Evolutionary conservation across 1,140 invertebrate species (phyloP).

Genomic region (Lithobius niger): DNA sequence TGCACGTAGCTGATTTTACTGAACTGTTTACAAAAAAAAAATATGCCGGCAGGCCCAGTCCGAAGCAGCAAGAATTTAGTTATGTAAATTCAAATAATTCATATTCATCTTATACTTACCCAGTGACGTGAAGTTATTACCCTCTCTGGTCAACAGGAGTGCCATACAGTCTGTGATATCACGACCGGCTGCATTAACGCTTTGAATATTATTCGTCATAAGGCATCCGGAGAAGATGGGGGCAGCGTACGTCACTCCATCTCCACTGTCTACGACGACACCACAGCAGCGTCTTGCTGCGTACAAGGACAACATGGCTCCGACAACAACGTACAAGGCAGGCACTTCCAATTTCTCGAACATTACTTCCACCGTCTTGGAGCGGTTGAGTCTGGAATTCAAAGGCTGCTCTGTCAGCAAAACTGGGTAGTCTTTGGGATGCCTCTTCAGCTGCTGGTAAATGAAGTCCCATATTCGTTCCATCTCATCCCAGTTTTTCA

Average conservation of each 20-base stretch:
- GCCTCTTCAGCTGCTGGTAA: constrained; percentile 45
- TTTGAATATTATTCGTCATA: constrained; percentile 41
- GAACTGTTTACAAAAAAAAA: too few relatives aligned
- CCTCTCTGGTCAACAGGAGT: too few relatives aligned
- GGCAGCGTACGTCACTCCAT: constrained; percentile 43
- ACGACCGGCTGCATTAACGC: constrained; percentile 43
- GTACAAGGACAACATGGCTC: constrained; percentile 39
- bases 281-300: constrained; percentile 41
- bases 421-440: constrained; percentile 42
- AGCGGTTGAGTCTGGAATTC: constrained; percentile 36
- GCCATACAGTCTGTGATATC: constrained; percentile 43
- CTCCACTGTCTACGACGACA: constrained; percentile 40
- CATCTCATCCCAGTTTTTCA: constrained; percentile 48
- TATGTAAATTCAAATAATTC: too few relatives aligned
- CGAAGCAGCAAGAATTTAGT: too few relatives aligned
- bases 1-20: too few relatives aligned
- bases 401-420: constrained; percentile 39
- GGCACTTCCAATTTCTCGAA: constrained; percentile 41
- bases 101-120: too few relatives aligned
- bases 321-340: constrained; percentile 39
- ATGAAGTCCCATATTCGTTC: constrained; percentile 46
- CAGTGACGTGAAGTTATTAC: too few relatives aligned
- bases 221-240: constrained; percentile 44
- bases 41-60: too few relatives aligned
- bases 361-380: constrained; percentile 47